Evolutionary conservation across 1,140 invertebrate genomes (phyloP).

Genomic region (Carcinoscorpius rotundicauda): DNA sequence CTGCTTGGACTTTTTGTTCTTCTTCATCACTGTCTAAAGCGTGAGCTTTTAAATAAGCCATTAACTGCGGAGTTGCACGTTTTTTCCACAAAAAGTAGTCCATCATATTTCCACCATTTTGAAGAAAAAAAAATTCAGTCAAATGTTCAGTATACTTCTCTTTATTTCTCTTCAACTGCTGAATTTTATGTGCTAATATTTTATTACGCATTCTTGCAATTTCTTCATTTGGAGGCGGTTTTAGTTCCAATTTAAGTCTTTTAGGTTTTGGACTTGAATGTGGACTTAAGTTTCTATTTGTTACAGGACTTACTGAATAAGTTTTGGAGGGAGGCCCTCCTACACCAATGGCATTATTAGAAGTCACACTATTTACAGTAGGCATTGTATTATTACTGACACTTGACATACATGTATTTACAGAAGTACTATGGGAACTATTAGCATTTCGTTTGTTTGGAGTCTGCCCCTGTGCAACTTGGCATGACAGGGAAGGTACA

Average conservation of each 20-base stretch:
- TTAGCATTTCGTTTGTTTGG: no score
- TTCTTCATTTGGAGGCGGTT: slow-evolving; percentile 26
- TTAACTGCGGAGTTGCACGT: slow-evolving; percentile 53
- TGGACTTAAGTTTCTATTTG: no score
- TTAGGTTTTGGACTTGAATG: slow-evolving; percentile 25
- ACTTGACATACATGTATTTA: no score
- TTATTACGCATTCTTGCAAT: slow-evolving; percentile 28
- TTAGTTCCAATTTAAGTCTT: slow-evolving; percentile 32
- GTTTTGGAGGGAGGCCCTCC: no score
- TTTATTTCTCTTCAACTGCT: slow-evolving; percentile 23
- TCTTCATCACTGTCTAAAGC: slow-evolving; percentile 54
- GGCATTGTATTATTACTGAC: no score
- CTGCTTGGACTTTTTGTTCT: slow-evolving; percentile 21
- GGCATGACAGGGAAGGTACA: no score
- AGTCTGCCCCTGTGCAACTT: no score
- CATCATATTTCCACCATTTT: slow-evolving; percentile 72
- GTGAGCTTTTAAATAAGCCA: slow-evolving; percentile 59
- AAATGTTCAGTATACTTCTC: slow-evolving; percentile 61
- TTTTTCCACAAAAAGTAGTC: slow-evolving; percentile 72
- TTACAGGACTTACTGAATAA: no score
- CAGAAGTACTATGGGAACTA: no score
- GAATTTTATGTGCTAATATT: slow-evolving; percentile 27
- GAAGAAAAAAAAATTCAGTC: slow-evolving; percentile 70
- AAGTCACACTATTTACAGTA: no score
- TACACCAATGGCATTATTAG: no score